phyloP scores from a whole-genome alignment of 2,113 vertebrate genomes.

The Sander lucioperca region DNA sequence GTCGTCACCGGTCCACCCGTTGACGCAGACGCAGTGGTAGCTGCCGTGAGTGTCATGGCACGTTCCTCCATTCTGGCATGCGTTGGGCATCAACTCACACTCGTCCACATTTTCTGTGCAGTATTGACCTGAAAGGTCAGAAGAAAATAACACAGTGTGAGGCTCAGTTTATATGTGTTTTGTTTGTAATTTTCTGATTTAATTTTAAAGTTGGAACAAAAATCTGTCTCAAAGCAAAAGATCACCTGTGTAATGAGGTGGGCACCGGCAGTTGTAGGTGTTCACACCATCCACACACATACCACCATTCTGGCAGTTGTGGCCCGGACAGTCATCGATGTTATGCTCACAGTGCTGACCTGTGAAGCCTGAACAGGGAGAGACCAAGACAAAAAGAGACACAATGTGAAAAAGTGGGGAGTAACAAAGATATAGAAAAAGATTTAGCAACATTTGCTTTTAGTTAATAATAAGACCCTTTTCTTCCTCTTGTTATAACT shows the following conservation, averaged over 20 bases:
- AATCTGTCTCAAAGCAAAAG: background rate
- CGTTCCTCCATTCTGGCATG: constrained; percentile 95
- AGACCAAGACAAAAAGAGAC: background rate
- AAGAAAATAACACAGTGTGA: background rate
- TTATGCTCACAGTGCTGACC: constrained; percentile 95
- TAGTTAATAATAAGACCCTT: constrained; percentile 50
- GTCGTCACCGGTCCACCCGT: constrained; percentile 95
- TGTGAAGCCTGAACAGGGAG: constrained; percentile 86
- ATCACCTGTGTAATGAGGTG: constrained; percentile 94
- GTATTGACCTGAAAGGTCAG: constrained; percentile 92
- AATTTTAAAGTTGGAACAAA: background rate
- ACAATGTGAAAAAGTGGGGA: background rate
- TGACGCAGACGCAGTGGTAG: constrained; percentile 95
- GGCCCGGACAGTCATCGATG: constrained; percentile 93
- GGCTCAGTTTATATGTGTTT: fast-evolving
- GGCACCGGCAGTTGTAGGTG: constrained; percentile 98
- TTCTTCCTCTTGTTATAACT: constrained; percentile 26
- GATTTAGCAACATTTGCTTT: constrained; percentile 10
- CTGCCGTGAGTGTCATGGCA: constrained; percentile 94
- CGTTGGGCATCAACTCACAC: constrained; percentile 95
- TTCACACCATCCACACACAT: constrained; percentile 96
- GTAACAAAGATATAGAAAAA: background rate
- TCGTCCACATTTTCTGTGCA: constrained; percentile 96
- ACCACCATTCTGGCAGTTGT: constrained; percentile 92
- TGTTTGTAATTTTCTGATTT: background rate